These are phyloP conservation scores for Nyctibius grandis DNA, from an alignment of 2,797 vertebrate genomes.

Conservation along the genomic window DNA sequence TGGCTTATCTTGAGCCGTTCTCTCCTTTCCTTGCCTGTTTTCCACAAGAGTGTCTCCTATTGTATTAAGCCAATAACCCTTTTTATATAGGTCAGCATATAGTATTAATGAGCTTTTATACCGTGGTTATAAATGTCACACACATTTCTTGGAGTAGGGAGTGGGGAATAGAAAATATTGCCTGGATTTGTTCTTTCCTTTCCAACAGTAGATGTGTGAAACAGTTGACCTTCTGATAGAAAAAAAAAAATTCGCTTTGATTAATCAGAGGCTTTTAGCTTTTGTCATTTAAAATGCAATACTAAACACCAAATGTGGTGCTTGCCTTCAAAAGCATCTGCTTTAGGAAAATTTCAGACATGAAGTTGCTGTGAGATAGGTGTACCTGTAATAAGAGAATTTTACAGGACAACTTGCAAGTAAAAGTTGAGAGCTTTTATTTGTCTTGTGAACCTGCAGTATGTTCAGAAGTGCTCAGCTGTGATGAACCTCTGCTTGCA, in stretches of 20 bases:
- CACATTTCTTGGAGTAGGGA: not conserved
- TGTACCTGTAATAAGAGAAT: not conserved
- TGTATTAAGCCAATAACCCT: slow-evolving; percentile 37
- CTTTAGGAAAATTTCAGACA: not conserved
- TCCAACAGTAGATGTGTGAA: not conserved
- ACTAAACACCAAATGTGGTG: not conserved
- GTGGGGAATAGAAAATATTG: not conserved
- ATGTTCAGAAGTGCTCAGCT: not conserved
- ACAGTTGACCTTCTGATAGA: not conserved
- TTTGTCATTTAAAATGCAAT: not conserved
- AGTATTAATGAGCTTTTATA: slow-evolving; percentile 45
- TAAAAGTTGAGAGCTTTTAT: not conserved
- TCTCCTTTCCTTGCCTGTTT: not conserved
- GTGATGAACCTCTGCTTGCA: not conserved
- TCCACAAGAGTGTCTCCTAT: not conserved
- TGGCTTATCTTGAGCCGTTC: not conserved
- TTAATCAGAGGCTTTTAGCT: not conserved
- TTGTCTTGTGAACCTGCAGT: not conserved
- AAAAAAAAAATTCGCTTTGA: not conserved
- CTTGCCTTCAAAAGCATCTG: not conserved
- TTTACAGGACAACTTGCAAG: not conserved
- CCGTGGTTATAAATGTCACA: not conserved
- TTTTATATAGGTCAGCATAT: not conserved
- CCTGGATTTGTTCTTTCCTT: not conserved
- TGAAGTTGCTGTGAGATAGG: not conserved